These are phyloP conservation scores for Melipona beecheii DNA, from an alignment of 2,888 invertebrate genomes.

Conservation along the genomic window DNA sequence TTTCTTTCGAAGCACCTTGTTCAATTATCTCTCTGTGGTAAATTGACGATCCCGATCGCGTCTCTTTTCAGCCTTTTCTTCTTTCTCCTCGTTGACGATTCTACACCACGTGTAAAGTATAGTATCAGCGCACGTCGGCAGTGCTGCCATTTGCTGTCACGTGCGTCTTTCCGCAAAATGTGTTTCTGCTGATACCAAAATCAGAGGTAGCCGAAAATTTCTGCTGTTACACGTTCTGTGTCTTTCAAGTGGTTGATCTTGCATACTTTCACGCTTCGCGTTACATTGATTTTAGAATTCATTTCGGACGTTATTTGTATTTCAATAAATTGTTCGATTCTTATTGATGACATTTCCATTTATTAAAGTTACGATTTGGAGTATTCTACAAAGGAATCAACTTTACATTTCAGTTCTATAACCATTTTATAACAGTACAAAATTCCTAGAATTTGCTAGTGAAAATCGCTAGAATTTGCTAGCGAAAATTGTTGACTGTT, in stretches of 20 bases:
- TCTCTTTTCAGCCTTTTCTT: constrained; percentile 20
- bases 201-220: not conserved
- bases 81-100: constrained; percentile 4
- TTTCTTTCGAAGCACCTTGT: not conserved
- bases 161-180: constrained; percentile 46
- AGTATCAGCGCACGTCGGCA: constrained; percentile 14
- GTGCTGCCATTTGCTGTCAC: constrained; percentile 42
- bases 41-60: constrained; percentile 12
- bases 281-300: not conserved
- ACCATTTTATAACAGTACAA: too few relatives aligned
- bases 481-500: not conserved
- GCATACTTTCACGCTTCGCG: not conserved
- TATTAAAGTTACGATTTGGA: too few relatives aligned
- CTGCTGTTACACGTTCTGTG: not conserved
- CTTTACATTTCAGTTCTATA: too few relatives aligned
- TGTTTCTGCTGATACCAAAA: constrained; percentile 22
- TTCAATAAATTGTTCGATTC: too few relatives aligned
- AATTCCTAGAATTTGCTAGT: too few relatives aligned
- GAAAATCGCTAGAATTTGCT: too few relatives aligned
- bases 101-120: constrained; percentile 49
- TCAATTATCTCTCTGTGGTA: constrained; percentile 2
- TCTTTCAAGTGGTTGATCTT: not conserved
- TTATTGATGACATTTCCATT: too few relatives aligned
- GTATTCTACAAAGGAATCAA: too few relatives aligned
- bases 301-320: not conserved